These are phyloP conservation scores for Acrocephalus arundinaceus DNA, from an alignment of 2,113 vertebrate genomes.

Conservation along the genomic window DNA sequence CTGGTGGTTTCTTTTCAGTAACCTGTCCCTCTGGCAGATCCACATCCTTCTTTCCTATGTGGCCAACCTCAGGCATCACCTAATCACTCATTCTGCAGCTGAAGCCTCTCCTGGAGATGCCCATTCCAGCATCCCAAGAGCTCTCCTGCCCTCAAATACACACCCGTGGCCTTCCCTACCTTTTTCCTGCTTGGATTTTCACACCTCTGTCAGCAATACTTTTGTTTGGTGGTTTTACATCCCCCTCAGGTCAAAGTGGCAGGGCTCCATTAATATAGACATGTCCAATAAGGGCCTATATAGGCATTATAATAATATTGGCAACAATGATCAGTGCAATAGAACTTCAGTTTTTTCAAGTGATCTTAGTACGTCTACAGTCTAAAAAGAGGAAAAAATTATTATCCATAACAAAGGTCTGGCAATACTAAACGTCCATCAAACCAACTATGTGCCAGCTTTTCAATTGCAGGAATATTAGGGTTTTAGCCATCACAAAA, in stretches of 20 bases:
- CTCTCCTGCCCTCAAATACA: neutral
- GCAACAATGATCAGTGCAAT: neutral
- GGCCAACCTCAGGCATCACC: neutral
- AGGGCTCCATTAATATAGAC: neutral
- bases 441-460: neutral
- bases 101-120: neutral
- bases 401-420: neutral
- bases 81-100: neutral
- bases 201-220: neutral
- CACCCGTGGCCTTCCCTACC: neutral
- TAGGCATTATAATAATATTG: neutral
- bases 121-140: fast-evolving
- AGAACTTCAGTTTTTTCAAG: neutral
- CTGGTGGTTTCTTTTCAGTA: neutral
- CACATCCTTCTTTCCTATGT: neutral
- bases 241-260: neutral
- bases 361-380: neutral
- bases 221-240: neutral
- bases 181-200: neutral
- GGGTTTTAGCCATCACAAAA: neutral
- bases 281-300: neutral
- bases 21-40: neutral
- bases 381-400: neutral
- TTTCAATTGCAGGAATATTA: neutral
- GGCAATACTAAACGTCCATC: neutral